Evolutionary conservation across 2,113 vertebrate genomes (phyloP).

Genomic region (rat (Rattus norvegicus)): GRCr8 NC_086035.1:33638001-33638500

Average conservation of each 20-base stretch:
- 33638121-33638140: background rate
- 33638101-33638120: background rate
- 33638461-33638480: background rate
- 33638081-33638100: background rate
- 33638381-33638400: background rate
- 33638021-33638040: background rate
- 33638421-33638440: background rate
- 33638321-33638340: rapidly evolving
- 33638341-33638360: background rate
- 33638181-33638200: background rate
- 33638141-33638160: background rate
- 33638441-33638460: background rate
- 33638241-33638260: background rate
- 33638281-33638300: background rate
- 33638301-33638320: background rate
- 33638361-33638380: background rate
- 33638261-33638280: background rate
- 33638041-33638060: background rate
- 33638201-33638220: background rate
- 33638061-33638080: background rate
- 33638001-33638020: background rate
- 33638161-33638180: background rate
- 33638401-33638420: background rate
- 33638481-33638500: background rate
- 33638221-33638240: background rate